A percentile compares a stretch with the other conserved stretches of the same genome.
These are phyloP conservation scores for Syrmaticus mikado DNA, from an alignment of 2,113 vertebrate genomes.

Conservation along the genomic window DNA sequence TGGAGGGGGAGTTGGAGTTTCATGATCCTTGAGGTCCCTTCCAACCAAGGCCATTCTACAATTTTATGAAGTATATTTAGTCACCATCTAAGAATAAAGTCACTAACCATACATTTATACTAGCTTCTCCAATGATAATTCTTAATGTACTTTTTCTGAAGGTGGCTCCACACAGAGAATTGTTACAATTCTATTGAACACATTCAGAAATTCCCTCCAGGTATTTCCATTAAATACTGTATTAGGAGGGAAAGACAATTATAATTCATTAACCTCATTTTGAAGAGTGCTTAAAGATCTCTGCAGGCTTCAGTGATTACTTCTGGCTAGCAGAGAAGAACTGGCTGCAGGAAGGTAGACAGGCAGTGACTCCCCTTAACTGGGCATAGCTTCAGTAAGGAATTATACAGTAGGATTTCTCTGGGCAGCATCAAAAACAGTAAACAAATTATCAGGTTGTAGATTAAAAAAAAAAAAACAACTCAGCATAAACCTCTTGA, in stretches of 20 bases:
- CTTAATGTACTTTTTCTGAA: background rate
- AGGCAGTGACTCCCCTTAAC: background rate
- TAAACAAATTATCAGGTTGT: background rate
- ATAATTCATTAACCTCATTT: background rate
- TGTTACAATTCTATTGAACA: background rate
- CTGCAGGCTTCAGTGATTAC: background rate
- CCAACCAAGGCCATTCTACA: no score
- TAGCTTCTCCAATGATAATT: background rate
- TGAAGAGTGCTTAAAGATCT: background rate
- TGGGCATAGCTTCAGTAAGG: background rate
- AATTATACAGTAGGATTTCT: background rate
- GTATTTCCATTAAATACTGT: background rate
- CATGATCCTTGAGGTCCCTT: no score
- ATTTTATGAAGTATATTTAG: background rate
- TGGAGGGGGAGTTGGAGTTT: no score
- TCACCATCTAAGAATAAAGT: background rate
- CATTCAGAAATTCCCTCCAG: background rate
- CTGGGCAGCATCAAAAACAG: background rate
- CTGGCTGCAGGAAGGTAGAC: background rate
- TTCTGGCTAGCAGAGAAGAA: background rate
- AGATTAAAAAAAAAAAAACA: background rate
- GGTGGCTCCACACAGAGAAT: background rate
- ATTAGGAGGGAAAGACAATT: background rate
- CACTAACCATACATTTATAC: background rate
- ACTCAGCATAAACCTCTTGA: background rate